Percentiles rank a stretch among this genome's conserved stretches.
These are phyloP conservation scores for Smutsia temminckii DNA, from an alignment of 2,797 vertebrate genomes.

Conservation along the genomic window DNA sequence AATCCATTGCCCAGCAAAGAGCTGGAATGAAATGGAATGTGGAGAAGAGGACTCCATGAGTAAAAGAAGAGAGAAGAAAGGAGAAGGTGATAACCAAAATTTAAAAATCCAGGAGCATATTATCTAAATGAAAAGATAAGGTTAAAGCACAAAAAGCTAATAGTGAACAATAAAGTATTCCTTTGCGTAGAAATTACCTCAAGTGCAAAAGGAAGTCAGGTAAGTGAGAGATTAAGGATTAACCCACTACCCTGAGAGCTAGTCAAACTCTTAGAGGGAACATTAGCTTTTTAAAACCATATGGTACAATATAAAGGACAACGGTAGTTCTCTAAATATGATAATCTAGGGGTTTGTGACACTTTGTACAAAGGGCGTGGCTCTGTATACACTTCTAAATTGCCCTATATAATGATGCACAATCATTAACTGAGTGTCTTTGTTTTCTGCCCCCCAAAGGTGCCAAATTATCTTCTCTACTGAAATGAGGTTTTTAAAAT, in stretches of 20 bases:
- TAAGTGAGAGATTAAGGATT: not conserved
- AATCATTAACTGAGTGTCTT: slow-evolving; percentile 35
- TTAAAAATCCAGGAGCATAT: not conserved
- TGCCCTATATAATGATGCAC: not conserved
- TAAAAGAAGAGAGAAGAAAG: not conserved
- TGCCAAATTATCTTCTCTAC: slow-evolving; percentile 33
- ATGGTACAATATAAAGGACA: not conserved
- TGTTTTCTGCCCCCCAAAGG: not conserved
- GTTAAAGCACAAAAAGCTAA: not conserved
- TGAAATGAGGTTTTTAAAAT: not conserved
- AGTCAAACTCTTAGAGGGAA: not conserved
- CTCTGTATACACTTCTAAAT: not conserved
- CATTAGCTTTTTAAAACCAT: not conserved
- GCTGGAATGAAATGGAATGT: not conserved
- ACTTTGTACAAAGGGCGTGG: not conserved
- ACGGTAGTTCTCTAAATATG: not conserved
- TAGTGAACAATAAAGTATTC: not conserved
- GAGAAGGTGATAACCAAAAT: not conserved
- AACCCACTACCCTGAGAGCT: not conserved
- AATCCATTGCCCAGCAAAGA: not conserved
- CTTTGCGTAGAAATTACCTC: not conserved
- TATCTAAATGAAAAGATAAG: not conserved
- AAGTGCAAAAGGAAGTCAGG: not conserved
- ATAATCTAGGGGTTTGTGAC: not conserved
- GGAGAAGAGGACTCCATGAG: not conserved